These are phyloP conservation scores for Myoxocephalus aenaeus DNA, from an alignment of 2,797 vertebrate species.

Conservation along the genomic window DNA sequence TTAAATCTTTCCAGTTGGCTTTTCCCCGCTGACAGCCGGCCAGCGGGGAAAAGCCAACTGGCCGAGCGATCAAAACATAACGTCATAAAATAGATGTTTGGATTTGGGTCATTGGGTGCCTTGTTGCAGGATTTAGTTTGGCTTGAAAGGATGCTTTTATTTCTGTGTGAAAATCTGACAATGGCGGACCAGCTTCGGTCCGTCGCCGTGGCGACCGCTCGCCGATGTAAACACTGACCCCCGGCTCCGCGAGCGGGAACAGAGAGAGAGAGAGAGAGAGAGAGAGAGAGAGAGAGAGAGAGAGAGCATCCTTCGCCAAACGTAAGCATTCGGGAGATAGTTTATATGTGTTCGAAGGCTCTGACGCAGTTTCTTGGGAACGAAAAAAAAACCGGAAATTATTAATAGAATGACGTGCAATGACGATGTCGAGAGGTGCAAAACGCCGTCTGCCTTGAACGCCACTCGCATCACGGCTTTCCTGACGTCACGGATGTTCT, in stretches of 20 bases:
- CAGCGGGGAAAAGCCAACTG: slow-evolving; percentile 14
- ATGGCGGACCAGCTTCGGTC: slow-evolving; percentile 29
- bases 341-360: slow-evolving; percentile 63
- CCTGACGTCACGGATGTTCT: slow-evolving; percentile 13
- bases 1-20: slow-evolving; percentile 53
- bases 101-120: slow-evolving; percentile 37
- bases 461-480: slow-evolving; percentile 19
- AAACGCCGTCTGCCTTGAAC: slow-evolving; percentile 22
- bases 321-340: slow-evolving; percentile 67
- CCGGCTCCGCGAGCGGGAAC: slow-evolving; percentile 65
- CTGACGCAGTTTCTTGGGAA: slow-evolving; percentile 73
- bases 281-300: slow-evolving; percentile 58
- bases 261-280: slow-evolving; percentile 58
- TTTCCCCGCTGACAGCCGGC: slow-evolving; percentile 12
- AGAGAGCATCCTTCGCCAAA: slow-evolving; percentile 59
- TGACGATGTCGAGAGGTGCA: slow-evolving; percentile 23
- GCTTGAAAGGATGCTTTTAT: slow-evolving; percentile 4
- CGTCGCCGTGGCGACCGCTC: slow-evolving; percentile 68
- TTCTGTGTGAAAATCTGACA: no score
- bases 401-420: slow-evolving; percentile 53
- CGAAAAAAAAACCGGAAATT: slow-evolving; percentile 35
- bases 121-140: slow-evolving; percentile 28
- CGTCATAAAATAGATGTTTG: slow-evolving; percentile 29
- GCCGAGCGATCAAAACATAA: slow-evolving; percentile 22
- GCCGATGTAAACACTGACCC: slow-evolving; percentile 76